These are phyloP conservation scores for Myotis brandtii DNA, from an alignment of 2,113 vertebrate species.

Conservation along the genomic window DNA sequence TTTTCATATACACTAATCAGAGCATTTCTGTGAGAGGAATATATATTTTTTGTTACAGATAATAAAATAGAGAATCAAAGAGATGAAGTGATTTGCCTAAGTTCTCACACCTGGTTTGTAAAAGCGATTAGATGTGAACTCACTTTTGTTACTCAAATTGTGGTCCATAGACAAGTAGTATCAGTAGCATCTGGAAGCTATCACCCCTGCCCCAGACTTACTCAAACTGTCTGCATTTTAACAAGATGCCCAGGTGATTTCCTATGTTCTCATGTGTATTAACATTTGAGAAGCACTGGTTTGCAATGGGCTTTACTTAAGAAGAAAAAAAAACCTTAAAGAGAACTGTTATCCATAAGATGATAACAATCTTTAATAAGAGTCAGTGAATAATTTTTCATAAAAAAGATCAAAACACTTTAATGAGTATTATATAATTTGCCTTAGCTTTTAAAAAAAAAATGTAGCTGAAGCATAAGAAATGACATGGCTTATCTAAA, in stretches of 20 bases:
- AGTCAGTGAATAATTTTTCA: conserved; percentile 18
- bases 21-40: neutral
- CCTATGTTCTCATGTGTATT: neutral
- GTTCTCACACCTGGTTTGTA: neutral
- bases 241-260: conserved; percentile 23
- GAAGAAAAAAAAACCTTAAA: conserved; percentile 25
- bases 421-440: neutral
- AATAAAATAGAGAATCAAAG: neutral
- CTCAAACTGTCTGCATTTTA: conserved; percentile 34
- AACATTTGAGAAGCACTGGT: conserved; percentile 25
- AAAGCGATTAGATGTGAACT: neutral
- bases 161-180: neutral
- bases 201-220: neutral
- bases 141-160: conserved; percentile 12
- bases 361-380: neutral
- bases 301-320: conserved; percentile 32
- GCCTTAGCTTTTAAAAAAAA: neutral
- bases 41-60: neutral
- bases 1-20: conserved; percentile 23
- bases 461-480: neutral
- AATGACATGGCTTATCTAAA: conserved; percentile 35
- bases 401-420: conserved; percentile 33
- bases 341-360: neutral
- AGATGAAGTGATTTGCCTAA: conserved; percentile 35
- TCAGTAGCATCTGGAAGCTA: neutral